Evolutionary conservation across 2,888 invertebrate genomes (phyloP).

Genomic region (Thecocarcelia acutangulata): DNA sequence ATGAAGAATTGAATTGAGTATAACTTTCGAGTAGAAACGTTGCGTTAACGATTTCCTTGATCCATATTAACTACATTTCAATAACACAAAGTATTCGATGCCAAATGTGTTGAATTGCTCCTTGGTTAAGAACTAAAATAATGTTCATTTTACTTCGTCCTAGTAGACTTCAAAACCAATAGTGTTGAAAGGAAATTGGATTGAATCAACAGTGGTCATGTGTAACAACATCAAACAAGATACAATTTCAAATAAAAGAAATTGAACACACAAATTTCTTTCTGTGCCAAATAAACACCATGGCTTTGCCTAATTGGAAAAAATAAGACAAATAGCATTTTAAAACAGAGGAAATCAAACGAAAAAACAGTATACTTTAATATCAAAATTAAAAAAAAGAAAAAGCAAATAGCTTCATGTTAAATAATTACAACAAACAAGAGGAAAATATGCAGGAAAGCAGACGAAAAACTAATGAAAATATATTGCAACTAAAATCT

Average conservation of each 20-base stretch:
- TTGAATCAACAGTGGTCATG: background rate
- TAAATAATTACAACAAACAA: constrained; percentile 40
- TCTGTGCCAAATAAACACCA: constrained; percentile 4
- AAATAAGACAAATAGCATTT: constrained; percentile 4
- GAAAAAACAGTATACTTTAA: constrained; percentile 32
- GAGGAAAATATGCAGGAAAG: constrained; percentile 15
- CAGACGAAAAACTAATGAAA: constrained; percentile 55
- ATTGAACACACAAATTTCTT: constrained; percentile 7
- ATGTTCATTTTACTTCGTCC: no score
- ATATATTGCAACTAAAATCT: constrained; percentile 42
- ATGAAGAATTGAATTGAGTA: no score
- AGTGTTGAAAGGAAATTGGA: background rate
- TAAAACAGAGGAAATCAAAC: constrained; percentile 28
- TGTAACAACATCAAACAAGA: constrained; percentile 22
- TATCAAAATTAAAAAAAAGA: constrained; percentile 41
- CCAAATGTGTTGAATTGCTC: no score
- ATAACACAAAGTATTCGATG: no score
- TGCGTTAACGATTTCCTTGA: no score
- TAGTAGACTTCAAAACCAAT: no score
- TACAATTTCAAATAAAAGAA: constrained; percentile 11
- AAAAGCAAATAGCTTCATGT: constrained; percentile 18
- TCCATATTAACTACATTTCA: no score
- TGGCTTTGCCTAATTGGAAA: background rate
- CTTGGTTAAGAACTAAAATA: no score
- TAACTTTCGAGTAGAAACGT: no score